Percentiles rank a stretch among this genome's conserved stretches.
These are phyloP conservation scores for Leptodactylus fallax DNA, from an alignment of 2,797 vertebrate species.

Conservation along the genomic window DNA sequence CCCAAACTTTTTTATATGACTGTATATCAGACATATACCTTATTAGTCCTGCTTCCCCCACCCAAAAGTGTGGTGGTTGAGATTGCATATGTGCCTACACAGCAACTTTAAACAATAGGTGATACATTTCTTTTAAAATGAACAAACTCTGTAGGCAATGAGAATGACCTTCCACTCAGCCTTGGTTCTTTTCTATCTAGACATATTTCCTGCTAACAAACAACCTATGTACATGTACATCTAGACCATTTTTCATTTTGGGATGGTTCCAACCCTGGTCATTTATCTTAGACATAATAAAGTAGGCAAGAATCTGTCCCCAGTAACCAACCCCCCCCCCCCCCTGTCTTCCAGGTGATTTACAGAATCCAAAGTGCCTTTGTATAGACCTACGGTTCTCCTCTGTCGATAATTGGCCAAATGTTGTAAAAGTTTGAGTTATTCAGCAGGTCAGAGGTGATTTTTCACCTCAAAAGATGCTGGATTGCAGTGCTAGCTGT, in stretches of 20 bases:
- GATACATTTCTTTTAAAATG: background rate
- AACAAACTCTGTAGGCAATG: background rate
- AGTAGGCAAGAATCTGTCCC: constrained; percentile 22
- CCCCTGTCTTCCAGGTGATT: constrained; percentile 37
- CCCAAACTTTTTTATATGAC: too few relatives aligned
- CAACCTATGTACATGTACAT: constrained; percentile 2
- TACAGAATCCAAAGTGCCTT: constrained; percentile 14
- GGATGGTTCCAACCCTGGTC: constrained; percentile 29
- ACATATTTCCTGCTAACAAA: constrained; percentile 24
- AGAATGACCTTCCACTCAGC: constrained; percentile 18
- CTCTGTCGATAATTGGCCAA: constrained; percentile 51
- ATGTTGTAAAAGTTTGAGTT: constrained; percentile 65
- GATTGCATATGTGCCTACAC: too few relatives aligned
- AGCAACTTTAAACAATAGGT: too few relatives aligned
- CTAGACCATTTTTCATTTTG: constrained; percentile 37
- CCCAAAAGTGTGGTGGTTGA: too few relatives aligned
- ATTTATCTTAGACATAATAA: constrained; percentile 53
- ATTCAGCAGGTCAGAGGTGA: constrained; percentile 64
- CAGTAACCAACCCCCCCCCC: background rate
- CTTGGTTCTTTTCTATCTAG: background rate
- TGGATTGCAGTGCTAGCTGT: constrained; percentile 65
- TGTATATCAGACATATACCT: too few relatives aligned
- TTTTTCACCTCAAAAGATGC: constrained; percentile 56
- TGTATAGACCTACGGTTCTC: constrained; percentile 13
- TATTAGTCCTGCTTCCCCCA: too few relatives aligned